Conservation (phyloP, 2,113 vertebrate species). For the Nibea albiflora region DNA sequence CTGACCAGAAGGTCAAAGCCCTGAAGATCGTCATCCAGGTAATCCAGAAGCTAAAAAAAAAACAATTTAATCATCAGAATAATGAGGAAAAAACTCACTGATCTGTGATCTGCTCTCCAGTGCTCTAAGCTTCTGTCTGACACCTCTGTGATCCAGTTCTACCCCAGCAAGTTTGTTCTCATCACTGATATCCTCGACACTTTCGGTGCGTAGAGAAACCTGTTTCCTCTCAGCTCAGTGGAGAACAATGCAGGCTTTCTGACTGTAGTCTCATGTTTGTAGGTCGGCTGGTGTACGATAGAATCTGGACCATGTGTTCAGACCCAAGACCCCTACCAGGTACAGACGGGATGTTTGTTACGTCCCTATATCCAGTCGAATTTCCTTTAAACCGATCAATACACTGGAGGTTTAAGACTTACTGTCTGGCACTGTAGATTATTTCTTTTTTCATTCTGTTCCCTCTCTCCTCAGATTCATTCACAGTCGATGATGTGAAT, state of each 20-base stretch:
- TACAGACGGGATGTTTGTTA: slow-evolving; percentile 44
- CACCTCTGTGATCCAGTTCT: slow-evolving; percentile 97
- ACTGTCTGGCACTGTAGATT: neutral
- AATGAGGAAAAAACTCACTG: neutral
- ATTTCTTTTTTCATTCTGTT: neutral
- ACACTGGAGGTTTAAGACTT: neutral
- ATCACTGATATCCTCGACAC: slow-evolving; percentile 99
- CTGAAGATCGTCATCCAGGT: slow-evolving; percentile 99
- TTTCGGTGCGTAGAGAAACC: slow-evolving; percentile 87
- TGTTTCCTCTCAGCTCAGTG: neutral
- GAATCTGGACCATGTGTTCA: slow-evolving; percentile 94
- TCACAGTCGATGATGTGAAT: slow-evolving; percentile 91
- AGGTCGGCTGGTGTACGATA: slow-evolving; percentile 95
- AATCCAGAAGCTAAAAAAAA: neutral
- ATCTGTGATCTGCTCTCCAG: slow-evolving; percentile 73
- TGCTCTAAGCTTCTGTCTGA: slow-evolving; percentile 98
- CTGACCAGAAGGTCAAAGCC: slow-evolving; percentile 99
- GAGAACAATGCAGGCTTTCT: neutral
- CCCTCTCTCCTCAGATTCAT: slow-evolving; percentile 85
- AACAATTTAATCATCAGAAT: neutral
- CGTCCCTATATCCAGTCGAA: neutral
- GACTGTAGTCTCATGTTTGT: slow-evolving; percentile 10
- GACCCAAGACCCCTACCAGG: slow-evolving; percentile 87
- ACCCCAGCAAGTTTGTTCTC: slow-evolving; percentile 99
- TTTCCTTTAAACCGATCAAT: neutral